phyloP scores from a whole-genome alignment of 2,113 vertebrate species.

The Eudyptes chrysolophus region DNA sequence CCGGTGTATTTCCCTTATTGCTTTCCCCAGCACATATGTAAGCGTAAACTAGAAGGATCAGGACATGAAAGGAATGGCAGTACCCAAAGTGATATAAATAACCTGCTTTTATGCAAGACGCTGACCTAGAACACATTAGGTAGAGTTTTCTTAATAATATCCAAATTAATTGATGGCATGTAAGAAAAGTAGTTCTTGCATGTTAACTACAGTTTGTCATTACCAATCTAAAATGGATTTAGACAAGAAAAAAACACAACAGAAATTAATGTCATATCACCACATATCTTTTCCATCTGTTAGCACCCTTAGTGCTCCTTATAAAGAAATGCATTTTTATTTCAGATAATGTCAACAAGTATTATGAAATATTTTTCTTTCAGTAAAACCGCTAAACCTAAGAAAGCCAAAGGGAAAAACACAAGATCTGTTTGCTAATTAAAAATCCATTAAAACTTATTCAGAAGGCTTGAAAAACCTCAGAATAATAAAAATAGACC shows the following conservation, averaged over 20 bases:
- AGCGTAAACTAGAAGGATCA: neutral
- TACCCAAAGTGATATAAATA: neutral
- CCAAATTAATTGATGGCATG: neutral
- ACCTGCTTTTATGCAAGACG: neutral
- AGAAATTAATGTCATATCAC: conserved; percentile 28
- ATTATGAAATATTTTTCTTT: conserved; percentile 55
- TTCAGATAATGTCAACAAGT: conserved; percentile 59
- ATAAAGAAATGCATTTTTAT: conserved; percentile 43
- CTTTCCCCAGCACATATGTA: neutral
- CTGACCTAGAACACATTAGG: neutral
- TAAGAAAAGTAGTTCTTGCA: conserved; percentile 6
- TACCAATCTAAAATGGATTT: conserved; percentile 35
- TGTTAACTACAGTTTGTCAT: conserved; percentile 23
- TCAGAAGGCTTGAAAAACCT: conserved; percentile 34
- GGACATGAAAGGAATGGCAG: neutral
- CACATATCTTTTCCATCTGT: conserved; percentile 56
- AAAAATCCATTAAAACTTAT: conserved; percentile 52
- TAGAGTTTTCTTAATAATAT: neutral
- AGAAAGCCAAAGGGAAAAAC: conserved; percentile 11
- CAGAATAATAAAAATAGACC: conserved; percentile 24
- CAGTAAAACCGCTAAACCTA: conserved; percentile 12
- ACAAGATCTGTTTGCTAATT: neutral
- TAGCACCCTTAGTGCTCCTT: conserved; percentile 50
- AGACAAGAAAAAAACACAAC: conserved; percentile 13
- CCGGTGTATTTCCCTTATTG: neutral